Conservation (phyloP, 2,888 invertebrate species). For the Noctua janthina region DNA sequence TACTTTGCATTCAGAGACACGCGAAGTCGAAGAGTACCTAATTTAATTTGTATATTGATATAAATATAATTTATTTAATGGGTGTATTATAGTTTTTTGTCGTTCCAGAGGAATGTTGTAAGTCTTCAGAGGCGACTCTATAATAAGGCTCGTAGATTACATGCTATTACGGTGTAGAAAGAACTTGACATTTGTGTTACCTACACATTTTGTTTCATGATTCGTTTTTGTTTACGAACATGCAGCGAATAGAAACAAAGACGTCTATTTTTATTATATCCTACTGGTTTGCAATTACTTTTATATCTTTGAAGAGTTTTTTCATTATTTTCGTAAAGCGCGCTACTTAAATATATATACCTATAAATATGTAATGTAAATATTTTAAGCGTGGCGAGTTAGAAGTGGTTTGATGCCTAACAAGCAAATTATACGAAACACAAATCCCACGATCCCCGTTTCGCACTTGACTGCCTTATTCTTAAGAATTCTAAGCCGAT, state of each 20-base stretch:
- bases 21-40: constrained; percentile 25
- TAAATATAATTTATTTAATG: constrained; percentile 33
- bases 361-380: neutral
- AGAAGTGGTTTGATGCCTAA: constrained; percentile 32
- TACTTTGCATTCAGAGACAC: constrained; percentile 50
- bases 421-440: constrained; percentile 61
- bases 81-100: constrained; percentile 43
- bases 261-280: constrained; percentile 12
- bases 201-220: constrained; percentile 37
- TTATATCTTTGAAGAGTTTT: constrained; percentile 12
- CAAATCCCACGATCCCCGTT: constrained; percentile 64
- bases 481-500: constrained; percentile 76
- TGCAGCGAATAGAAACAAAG: constrained; percentile 16
- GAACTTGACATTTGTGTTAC: constrained; percentile 47
- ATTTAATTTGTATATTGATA: constrained; percentile 39
- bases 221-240: constrained; percentile 27
- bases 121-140: constrained; percentile 35
- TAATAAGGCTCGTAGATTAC: constrained; percentile 55
- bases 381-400: neutral
- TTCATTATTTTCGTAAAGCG: neutral
- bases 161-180: constrained; percentile 48
- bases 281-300: neutral
- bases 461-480: constrained; percentile 73
- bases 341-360: neutral
- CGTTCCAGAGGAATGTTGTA: constrained; percentile 46